Percentiles rank a stretch among this genome's conserved stretches.
Evolutionary conservation across 2,797 vertebrate genomes (phyloP).

Genomic region (Tragopan temminckii): DNA sequence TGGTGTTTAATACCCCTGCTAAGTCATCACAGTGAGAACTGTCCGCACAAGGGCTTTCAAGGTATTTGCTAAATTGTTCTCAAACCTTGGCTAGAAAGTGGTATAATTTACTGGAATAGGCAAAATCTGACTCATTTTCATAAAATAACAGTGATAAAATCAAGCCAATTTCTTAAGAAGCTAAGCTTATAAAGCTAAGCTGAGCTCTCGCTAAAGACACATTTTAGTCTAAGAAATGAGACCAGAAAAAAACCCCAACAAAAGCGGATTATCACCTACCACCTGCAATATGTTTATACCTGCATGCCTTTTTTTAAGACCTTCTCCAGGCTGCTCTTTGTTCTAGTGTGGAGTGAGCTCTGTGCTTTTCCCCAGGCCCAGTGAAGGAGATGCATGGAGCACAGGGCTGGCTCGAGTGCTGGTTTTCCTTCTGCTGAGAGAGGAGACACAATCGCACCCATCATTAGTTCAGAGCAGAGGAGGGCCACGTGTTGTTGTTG

Average conservation of each 20-base stretch:
- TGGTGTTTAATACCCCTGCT: background rate
- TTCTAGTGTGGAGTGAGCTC: background rate
- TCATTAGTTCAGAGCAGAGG: background rate
- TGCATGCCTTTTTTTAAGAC: background rate
- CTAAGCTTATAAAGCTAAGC: background rate
- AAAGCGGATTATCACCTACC: background rate
- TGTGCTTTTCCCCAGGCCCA: background rate
- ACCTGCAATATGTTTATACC: background rate
- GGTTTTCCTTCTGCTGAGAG: constrained; percentile 14
- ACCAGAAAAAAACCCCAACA: background rate
- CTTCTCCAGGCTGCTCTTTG: background rate
- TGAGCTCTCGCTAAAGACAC: background rate
- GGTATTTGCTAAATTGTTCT: background rate
- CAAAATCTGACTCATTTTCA: background rate
- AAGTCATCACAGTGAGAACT: background rate
- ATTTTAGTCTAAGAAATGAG: background rate
- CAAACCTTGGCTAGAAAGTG: background rate
- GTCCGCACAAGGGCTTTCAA: background rate
- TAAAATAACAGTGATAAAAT: background rate
- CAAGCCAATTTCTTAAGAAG: background rate
- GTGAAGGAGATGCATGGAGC: background rate
- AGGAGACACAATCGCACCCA: background rate
- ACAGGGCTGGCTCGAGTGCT: background rate
- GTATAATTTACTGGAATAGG: background rate
- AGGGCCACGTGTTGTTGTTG: background rate